Conservation (phyloP, 2,888 invertebrate species). For the Tupiocoris notatus region DNA sequence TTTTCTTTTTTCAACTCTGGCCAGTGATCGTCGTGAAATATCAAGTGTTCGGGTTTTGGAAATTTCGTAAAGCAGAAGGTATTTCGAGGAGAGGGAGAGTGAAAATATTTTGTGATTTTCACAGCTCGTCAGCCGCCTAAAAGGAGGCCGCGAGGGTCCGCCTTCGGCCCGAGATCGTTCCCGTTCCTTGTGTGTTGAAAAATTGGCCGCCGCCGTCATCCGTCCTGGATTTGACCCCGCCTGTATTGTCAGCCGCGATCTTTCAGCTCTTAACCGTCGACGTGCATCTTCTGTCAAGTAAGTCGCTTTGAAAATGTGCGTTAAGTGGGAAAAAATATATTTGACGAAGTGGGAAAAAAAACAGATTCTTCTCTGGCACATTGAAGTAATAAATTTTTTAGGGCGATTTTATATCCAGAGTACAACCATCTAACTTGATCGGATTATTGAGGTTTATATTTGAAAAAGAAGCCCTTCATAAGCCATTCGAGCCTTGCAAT, state of each 20-base stretch:
- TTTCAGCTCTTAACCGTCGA: slow-evolving; percentile 51
- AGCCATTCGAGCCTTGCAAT: too few relatives aligned
- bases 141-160: slow-evolving; percentile 45
- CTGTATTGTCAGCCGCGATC: slow-evolving; percentile 50
- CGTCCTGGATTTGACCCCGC: slow-evolving; percentile 51
- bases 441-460: too few relatives aligned
- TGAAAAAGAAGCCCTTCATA: too few relatives aligned
- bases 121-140: slow-evolving; percentile 47
- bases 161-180: slow-evolving; percentile 52
- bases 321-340: too few relatives aligned
- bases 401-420: too few relatives aligned
- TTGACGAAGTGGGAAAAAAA: too few relatives aligned
- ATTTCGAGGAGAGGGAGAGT: not conserved
- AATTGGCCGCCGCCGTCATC: slow-evolving; percentile 50
- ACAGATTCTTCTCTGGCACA: too few relatives aligned
- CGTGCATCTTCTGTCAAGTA: slow-evolving; percentile 53
- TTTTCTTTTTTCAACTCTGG: too few relatives aligned
- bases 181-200: slow-evolving; percentile 54
- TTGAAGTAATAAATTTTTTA: too few relatives aligned
- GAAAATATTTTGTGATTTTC: not conserved
- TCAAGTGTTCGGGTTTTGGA: not conserved
- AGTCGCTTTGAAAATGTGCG: too few relatives aligned
- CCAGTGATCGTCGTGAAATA: not conserved
- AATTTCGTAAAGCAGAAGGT: too few relatives aligned
- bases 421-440: too few relatives aligned